Percentiles rank a stretch among this genome's conserved stretches.
These are phyloP conservation scores for Gallinago paraguaiae DNA, from an alignment of 2,113 vertebrate genomes.

Conservation along the genomic window DNA sequence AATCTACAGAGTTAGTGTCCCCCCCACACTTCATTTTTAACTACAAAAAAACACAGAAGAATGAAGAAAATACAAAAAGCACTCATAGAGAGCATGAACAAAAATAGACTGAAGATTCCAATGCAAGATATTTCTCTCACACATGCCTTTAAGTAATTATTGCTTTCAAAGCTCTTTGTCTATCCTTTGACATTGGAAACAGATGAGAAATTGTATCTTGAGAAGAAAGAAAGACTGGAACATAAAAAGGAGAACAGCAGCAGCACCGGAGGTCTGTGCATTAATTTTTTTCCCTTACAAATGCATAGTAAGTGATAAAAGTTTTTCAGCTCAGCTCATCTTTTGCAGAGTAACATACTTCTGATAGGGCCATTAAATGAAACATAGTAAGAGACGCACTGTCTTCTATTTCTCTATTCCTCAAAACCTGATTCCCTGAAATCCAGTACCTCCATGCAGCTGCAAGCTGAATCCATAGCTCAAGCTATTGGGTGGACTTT, in stretches of 20 bases:
- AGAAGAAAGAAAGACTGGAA: not conserved
- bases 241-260: not conserved
- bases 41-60: not conserved
- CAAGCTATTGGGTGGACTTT: not conserved
- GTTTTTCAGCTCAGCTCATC: not conserved
- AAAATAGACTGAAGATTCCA: not conserved
- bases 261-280: not conserved
- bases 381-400: not conserved
- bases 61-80: not conserved
- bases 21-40: not conserved
- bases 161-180: conserved; percentile 18
- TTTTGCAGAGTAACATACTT: not conserved
- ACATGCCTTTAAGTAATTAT: conserved; percentile 7
- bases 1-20: not conserved
- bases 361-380: not conserved
- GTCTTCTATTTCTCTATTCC: fast-evolving
- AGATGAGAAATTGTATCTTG: conserved; percentile 7
- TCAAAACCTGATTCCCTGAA: not conserved
- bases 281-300: not conserved
- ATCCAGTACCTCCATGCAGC: not conserved
- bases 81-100: not conserved
- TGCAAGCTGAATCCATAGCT: not conserved
- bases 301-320: not conserved
- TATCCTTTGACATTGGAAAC: conserved; percentile 40
- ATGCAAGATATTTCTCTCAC: not conserved